Conservation (phyloP, 2,888 invertebrate genomes). For the Griposia aprilina region DNA sequence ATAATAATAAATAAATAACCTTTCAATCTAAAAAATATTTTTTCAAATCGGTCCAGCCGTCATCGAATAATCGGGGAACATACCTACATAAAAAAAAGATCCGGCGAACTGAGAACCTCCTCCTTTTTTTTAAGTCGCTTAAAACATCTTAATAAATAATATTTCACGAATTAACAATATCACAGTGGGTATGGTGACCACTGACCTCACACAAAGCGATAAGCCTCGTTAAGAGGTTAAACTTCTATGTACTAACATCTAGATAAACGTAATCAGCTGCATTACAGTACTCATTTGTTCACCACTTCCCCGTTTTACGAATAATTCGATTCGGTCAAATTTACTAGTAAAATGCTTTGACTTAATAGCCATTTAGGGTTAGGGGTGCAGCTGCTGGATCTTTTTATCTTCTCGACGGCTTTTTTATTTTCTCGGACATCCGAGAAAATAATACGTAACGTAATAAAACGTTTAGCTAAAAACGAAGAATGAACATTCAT, state of each 20-base stretch:
- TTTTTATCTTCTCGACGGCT: not conserved
- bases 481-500: too few species aligned
- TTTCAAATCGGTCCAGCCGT: too few species aligned
- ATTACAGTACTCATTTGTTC: conserved; percentile 11
- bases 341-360: too few species aligned
- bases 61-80: too few species aligned
- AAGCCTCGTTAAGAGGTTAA: conserved; percentile 32
- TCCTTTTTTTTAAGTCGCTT: too few species aligned
- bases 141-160: not conserved
- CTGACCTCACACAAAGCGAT: conserved; percentile 25
- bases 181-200: conserved; percentile 23
- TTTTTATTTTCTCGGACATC: not conserved
- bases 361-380: not conserved
- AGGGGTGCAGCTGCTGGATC: not conserved
- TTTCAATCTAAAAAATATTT: too few species aligned
- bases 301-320: conserved; percentile 7
- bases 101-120: too few species aligned
- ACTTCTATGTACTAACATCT: conserved; percentile 29
- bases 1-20: too few species aligned
- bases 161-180: not conserved
- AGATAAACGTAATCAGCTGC: conserved; percentile 45
- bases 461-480: too few species aligned
- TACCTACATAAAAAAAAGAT: too few species aligned
- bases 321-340: not conserved
- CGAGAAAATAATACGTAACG: too few species aligned